Evolutionary conservation across 2,888 invertebrate genomes (phyloP), one percentile per base, ranked within the genome.

Genomic region (Elysia crispata): DNA sequence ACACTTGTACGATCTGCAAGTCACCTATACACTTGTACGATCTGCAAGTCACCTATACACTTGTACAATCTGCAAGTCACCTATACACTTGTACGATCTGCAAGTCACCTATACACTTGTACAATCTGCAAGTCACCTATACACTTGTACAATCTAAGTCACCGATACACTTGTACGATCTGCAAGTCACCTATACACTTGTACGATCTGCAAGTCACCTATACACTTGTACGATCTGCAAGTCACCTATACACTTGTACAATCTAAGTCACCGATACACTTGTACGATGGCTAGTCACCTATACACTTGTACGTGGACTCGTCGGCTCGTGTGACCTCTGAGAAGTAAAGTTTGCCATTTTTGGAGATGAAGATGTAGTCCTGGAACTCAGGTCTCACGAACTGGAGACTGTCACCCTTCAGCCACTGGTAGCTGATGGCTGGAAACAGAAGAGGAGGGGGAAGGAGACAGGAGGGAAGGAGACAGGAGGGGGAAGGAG

Each of bases 261-360:
- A n/a, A n/a, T n/a, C 13, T 15, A 54, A 54, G 54, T 15, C 13
- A 54, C 13, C 54, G 13, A 54, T 54, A 54, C 13, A 18, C 54
- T 54, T 54, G 54, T 15, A 54, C 13, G 18, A 18, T 18, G 41
- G 15, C 31, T 5, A 50, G 70, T 64, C 30, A 78, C 78, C 78
- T 25, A 86, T 76, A 80, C 85, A 85, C 62, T 76, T 81, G 84
- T 90, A 90, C 1, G 82, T 67, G 0, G 87, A 89, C 30, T 83
- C 84, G 77, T 90, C 90, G 78, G 97, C 96, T 60, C 95, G 95
- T 92, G 98, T 98, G 86, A 98, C 94, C 8, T 97, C 96, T 31
- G 98, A 97, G 91, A 98, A 98, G 90, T 98, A 98, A 25, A 98
- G 94, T 18, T 97, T 96, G 62, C 98, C 98, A 93, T 98, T 98